These are phyloP conservation scores for Enteromius afrohamiltoni DNA, from an alignment of 2,797 vertebrate species.

Conservation along the genomic window DNA sequence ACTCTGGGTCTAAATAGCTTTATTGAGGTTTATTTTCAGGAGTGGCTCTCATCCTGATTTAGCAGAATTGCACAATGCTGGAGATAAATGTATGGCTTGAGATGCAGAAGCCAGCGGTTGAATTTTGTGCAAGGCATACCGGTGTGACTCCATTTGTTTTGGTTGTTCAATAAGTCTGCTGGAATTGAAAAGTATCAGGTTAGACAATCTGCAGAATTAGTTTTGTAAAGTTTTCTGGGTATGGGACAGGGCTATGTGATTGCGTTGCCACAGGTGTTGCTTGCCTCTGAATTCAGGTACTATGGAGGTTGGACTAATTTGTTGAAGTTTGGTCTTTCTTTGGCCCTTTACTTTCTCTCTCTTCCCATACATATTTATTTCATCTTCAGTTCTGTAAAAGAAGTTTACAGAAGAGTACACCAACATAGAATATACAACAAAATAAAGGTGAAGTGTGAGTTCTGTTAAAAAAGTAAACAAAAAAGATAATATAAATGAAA, in stretches of 20 bases:
- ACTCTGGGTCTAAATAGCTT: conserved; percentile 16
- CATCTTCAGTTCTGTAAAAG: background rate
- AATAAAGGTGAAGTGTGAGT: background rate
- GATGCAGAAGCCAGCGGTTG: background rate
- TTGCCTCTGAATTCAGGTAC: background rate
- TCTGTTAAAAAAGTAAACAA: background rate
- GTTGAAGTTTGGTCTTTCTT: background rate
- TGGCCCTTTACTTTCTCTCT: background rate
- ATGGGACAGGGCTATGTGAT: background rate
- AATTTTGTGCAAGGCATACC: background rate
- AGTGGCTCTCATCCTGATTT: conserved; percentile 17
- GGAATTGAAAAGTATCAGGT: conserved; percentile 23
- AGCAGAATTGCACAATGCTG: conserved; percentile 10
- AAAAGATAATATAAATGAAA: too few relatives aligned
- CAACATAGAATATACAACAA: background rate
- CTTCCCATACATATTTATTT: background rate
- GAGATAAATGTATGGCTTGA: conserved; percentile 5
- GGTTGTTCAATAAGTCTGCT: conserved; percentile 19
- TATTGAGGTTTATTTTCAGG: background rate
- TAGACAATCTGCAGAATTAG: conserved; percentile 19
- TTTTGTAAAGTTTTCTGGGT: background rate
- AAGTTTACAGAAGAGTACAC: background rate
- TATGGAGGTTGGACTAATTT: background rate
- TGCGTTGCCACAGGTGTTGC: background rate
- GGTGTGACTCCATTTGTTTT: conserved; percentile 10